Evolutionary conservation across 2,888 invertebrate species (phyloP).

Genomic region (Oegoconia quadripuncta): DNA sequence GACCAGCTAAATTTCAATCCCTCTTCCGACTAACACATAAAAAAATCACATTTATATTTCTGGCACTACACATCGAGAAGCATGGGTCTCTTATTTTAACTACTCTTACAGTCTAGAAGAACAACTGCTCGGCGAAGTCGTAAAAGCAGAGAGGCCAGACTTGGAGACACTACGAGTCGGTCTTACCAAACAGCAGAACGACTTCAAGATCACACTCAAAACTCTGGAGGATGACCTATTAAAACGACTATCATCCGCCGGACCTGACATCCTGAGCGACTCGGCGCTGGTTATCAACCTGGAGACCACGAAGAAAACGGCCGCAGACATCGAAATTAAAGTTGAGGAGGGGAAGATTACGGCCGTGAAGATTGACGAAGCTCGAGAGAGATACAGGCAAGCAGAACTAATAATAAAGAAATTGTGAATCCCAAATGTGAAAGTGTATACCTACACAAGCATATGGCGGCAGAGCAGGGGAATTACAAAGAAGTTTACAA

Average conservation of each 20-base stretch:
- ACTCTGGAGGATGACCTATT: slow-evolving; percentile 94
- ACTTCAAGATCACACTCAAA: slow-evolving; percentile 95
- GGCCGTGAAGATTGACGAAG: slow-evolving; percentile 92
- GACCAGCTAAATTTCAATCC: too few species aligned
- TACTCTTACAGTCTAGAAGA: slow-evolving; percentile 86
- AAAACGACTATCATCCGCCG: slow-evolving; percentile 91
- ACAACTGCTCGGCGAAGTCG: slow-evolving; percentile 94
- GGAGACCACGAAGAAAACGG: slow-evolving; percentile 95
- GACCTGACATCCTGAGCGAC: slow-evolving; percentile 94
- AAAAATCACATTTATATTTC: too few species aligned
- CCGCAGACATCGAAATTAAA: slow-evolving; percentile 92
- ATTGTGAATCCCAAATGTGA: too few species aligned
- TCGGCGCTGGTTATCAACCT: slow-evolving; percentile 94
- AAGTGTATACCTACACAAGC: too few species aligned
- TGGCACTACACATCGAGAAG: too few species aligned
- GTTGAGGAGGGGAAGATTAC: slow-evolving; percentile 93
- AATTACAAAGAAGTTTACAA: too few species aligned
- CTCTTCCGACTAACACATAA: too few species aligned
- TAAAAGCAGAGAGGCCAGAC: slow-evolving; percentile 95
- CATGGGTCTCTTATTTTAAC: too few species aligned
- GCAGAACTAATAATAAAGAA: background rate
- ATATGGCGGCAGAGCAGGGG: too few species aligned
- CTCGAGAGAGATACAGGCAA: slow-evolving; percentile 90
- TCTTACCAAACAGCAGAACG: slow-evolving; percentile 94
- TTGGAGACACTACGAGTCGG: slow-evolving; percentile 89